Base-by-base conservation (phyloP, 2,113 vertebrate species). In the Dolichallabes microphthalmus region DNA sequence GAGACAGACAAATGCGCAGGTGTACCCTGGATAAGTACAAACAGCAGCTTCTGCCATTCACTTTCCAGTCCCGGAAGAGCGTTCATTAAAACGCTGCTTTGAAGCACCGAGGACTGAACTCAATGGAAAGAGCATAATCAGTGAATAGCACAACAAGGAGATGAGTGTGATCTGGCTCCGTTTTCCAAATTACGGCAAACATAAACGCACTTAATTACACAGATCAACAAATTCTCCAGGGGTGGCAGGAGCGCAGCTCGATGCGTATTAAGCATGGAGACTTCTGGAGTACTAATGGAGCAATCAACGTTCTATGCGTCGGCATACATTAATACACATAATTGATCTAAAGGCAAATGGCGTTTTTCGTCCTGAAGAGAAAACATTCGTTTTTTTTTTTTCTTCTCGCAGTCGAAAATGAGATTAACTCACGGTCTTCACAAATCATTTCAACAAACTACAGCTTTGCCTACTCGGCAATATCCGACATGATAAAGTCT, bases 141-240 rank as follows among this genome's bases (percentile, higher is more conserved):
- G 83, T 85, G 86, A 82, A 84, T 75, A 90, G 90, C 88, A 89
- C 92, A 93, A 93, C 89, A 90, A 93, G 88, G 86, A 90, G 90
- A 89, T 90, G 87, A 73, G 88, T 89, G 86, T 90, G 90, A 93
- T 92, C 93, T 92, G 87, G 88, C 89, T 91, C 88, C 91, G 90
- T 91, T 91, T 93, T 93, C 92, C 91, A 92, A 92, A 93, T 91
- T 92, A 93, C 92, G 68, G 52, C 89, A 92, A 92, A 93, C 91
- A 93, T 88, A 90, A 94, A 92, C 90, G 86, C 90, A 91, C 90
- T 93, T 93, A 93, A 94, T 94, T 94, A 93, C 86, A 89, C 92
- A 89, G 91, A 94, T 94, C 92, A 94, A 93, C 93, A 91, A 87
- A 91, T 91, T 93, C 90, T 91, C 91, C 89, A 88, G 88, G 90